These are phyloP conservation scores for Paramuricea clavata DNA, from an alignment of 92 coral and sea anemone species.

Conservation along the genomic window DNA sequence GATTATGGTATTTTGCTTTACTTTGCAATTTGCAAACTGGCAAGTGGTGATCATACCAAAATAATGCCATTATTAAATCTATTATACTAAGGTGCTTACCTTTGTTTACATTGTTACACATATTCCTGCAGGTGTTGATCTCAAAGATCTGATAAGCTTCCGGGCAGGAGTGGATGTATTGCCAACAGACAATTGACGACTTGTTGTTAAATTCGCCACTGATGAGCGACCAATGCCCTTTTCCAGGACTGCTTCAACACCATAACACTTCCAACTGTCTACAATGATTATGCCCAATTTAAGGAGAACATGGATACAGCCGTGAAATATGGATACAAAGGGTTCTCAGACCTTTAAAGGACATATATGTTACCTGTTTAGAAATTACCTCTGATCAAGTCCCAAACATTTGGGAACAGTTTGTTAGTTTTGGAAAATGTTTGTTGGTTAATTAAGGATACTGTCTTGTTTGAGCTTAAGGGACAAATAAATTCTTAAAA, in stretches of 20 bases:
- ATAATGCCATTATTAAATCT: background rate
- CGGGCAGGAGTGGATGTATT: slow-evolving; percentile 9
- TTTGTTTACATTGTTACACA: background rate
- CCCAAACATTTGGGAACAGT: background rate
- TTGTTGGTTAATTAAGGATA: background rate
- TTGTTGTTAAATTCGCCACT: slow-evolving; percentile 15
- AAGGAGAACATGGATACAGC: slow-evolving; percentile 37
- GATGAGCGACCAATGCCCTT: slow-evolving; percentile 8
- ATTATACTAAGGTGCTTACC: background rate
- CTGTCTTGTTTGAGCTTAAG: slow-evolving; percentile 7
- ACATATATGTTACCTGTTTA: background rate
- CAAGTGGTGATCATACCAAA: background rate
- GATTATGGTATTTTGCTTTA: background rate
- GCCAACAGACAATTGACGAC: background rate
- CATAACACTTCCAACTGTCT: background rate
- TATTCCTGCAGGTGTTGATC: slow-evolving; percentile 3
- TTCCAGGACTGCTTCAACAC: slow-evolving; percentile 31
- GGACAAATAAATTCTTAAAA: background rate
- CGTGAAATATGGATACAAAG: slow-evolving; percentile 28
- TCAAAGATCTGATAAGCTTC: slow-evolving; percentile 20
- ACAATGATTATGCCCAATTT: slow-evolving; percentile 8
- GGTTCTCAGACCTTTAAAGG: slow-evolving; percentile 25
- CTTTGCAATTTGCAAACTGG: slow-evolving; percentile 2
- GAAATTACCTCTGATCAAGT: background rate
- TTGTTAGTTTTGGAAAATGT: background rate